Conservation (phyloP, 2,797 vertebrate species). For the Zenarchopterus dispar region DNA sequence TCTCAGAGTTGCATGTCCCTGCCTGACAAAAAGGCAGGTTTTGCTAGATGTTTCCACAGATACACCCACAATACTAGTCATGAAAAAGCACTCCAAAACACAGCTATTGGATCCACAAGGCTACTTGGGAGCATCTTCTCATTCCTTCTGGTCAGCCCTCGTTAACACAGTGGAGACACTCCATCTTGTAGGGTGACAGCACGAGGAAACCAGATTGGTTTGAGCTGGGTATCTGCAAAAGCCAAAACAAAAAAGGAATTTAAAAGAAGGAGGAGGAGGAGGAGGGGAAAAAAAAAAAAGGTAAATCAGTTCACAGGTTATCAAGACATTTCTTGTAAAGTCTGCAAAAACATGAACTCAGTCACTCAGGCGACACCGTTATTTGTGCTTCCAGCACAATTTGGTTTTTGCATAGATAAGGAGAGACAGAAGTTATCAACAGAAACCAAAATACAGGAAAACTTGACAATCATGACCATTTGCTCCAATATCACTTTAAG, state of each 20-base stretch:
- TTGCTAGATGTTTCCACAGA: slow-evolving; percentile 72
- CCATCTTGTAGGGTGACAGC: slow-evolving; percentile 73
- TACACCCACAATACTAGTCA: slow-evolving; percentile 62
- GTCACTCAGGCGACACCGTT: not conserved
- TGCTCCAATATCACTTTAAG: not conserved
- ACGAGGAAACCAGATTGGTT: slow-evolving; percentile 36
- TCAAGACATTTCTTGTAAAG: not conserved
- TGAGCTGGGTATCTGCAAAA: slow-evolving; percentile 67
- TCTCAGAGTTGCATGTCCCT: slow-evolving; percentile 73
- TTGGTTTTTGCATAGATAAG: not conserved
- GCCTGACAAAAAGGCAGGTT: slow-evolving; percentile 72
- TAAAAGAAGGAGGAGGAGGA: not conserved
- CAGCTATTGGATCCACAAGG: slow-evolving; percentile 80
- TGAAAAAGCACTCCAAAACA: slow-evolving; percentile 69
- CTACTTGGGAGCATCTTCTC: slow-evolving; percentile 78
- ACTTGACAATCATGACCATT: slow-evolving; percentile 6
- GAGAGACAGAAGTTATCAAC: slow-evolving; percentile 1
- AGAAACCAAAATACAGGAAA: not conserved
- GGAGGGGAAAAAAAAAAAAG: slow-evolving; percentile 7
- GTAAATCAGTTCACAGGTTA: slow-evolving; percentile 35
- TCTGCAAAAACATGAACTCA: slow-evolving; percentile 8
- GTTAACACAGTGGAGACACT: slow-evolving; percentile 80
- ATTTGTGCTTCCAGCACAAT: not conserved
- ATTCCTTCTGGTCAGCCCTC: slow-evolving; percentile 80
- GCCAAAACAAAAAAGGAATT: slow-evolving; percentile 40